These are phyloP conservation scores for Ochropacha duplaris DNA, from an alignment of 2,888 invertebrate species.

Conservation along the genomic window DNA sequence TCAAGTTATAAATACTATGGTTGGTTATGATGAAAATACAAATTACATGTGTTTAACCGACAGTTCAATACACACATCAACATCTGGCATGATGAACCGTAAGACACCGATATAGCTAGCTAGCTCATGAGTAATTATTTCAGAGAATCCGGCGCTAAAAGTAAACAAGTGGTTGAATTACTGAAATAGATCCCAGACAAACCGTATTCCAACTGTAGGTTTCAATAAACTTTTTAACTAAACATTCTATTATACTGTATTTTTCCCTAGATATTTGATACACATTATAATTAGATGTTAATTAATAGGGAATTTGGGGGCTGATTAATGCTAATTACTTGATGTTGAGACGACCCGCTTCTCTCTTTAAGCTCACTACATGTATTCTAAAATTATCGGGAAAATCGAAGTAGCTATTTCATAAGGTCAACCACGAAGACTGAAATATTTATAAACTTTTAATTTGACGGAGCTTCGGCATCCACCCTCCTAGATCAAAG, in stretches of 20 bases:
- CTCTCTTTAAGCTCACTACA: no score
- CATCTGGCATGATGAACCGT: neutral
- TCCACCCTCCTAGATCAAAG: no score
- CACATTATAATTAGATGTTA: no score
- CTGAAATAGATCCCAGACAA: neutral
- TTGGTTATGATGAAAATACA: neutral
- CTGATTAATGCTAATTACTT: no score
- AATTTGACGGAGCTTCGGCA: no score
- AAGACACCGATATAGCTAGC: neutral
- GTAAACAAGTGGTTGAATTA: conserved; percentile 1
- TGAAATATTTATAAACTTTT: no score
- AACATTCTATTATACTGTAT: neutral
- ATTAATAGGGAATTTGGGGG: no score
- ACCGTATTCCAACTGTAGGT: neutral
- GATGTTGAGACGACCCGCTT: no score
- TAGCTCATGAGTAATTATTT: conserved; percentile 1
- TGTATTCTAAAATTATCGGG: no score
- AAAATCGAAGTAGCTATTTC: no score
- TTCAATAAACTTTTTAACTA: neutral
- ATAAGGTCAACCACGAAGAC: no score
- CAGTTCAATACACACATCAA: conserved; percentile 1
- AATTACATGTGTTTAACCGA: neutral
- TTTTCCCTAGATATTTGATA: no score
- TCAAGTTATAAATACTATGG: neutral
- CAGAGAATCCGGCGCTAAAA: neutral